Conservation (phyloP, 2,113 vertebrate species). For the Microcebus griseorufus region DNA sequence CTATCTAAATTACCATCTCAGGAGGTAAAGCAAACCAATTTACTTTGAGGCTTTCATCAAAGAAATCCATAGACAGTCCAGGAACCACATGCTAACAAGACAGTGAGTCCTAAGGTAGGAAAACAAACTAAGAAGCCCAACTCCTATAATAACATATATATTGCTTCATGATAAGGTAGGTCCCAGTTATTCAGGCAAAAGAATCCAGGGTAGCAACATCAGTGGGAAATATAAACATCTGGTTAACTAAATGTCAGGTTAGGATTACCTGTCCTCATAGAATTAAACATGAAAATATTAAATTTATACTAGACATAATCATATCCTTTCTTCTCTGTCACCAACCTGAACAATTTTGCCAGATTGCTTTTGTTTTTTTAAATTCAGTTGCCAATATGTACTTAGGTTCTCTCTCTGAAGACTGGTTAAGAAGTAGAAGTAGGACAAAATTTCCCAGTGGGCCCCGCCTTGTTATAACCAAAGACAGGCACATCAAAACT, state of each 20-base stretch:
- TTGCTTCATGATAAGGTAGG: slow-evolving; percentile 33
- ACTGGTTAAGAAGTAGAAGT: not conserved
- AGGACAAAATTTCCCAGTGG: not conserved
- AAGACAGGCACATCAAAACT: not conserved
- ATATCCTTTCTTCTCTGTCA: not conserved
- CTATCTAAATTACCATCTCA: slow-evolving; percentile 81
- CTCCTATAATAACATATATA: slow-evolving; percentile 41
- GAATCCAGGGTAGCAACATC: not conserved
- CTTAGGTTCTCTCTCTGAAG: not conserved
- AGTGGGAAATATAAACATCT: not conserved
- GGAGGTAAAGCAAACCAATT: slow-evolving; percentile 77
- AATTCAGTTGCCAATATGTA: not conserved
- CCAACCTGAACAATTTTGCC: not conserved
- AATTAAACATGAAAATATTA: not conserved
- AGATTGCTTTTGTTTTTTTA: not conserved
- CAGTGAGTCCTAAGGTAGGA: slow-evolving; percentile 47
- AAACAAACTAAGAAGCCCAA: slow-evolving; percentile 63
- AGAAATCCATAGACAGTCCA: slow-evolving; percentile 60
- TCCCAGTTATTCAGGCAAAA: not conserved
- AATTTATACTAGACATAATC: not conserved
- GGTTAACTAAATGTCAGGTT: not conserved
- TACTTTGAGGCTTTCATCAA: slow-evolving; percentile 74
- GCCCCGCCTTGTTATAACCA: not conserved
- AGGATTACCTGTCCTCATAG: not conserved
- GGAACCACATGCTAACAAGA: slow-evolving; percentile 65